Base-by-base conservation (phyloP, 1,140 invertebrate species). In the Papilio machaon region DNA sequence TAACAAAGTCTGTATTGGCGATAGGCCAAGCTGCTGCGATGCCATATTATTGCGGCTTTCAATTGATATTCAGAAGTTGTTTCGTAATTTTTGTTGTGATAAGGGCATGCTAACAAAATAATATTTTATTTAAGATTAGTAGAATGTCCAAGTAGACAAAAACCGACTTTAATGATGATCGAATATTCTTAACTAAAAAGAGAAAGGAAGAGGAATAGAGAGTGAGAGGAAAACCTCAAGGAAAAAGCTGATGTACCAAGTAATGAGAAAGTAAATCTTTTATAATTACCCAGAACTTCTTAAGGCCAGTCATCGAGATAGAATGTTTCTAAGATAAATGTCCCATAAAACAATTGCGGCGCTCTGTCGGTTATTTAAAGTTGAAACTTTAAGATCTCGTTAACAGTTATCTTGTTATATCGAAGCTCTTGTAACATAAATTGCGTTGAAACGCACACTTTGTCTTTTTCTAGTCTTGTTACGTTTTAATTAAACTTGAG, bases 291-390 rank as follows among this genome's bases (percentile, higher is more conserved):
- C 11, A 35, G 4, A 67, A 67, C 64, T 67, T 67, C 64, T 67
- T 35, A 67, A 67, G 30, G 30, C 64, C 11, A 70, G 60, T 64
- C 23, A 70, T 35, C 64, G 30, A 38, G 30, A 70, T 70, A 70
- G 23, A 19, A 70, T 38, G 64, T 38, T 35, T 17, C 60, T 0
- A 70, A 70, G 64, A 70, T 70, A 70, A 70, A 70, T 70, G 64
- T 70, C 30, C 64, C 30, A 70, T 70, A 35, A 70, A 70, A 70
- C 64, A 70, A 70, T 70, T 70, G 64, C 64, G 64, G 64, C 64
- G 30, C 30, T 17, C 13, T 2, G 58, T 15, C 64, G 30, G 23
- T 35, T 70, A 38, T 70, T 70, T 70, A 70, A 70, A 70, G 30
- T 70, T 70, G 64, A 67, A 67, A 67, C 60, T 67, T 67, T 2